Base-by-base conservation (phyloP, 2,113 vertebrate genomes). In the Podarcis muralis region DNA sequence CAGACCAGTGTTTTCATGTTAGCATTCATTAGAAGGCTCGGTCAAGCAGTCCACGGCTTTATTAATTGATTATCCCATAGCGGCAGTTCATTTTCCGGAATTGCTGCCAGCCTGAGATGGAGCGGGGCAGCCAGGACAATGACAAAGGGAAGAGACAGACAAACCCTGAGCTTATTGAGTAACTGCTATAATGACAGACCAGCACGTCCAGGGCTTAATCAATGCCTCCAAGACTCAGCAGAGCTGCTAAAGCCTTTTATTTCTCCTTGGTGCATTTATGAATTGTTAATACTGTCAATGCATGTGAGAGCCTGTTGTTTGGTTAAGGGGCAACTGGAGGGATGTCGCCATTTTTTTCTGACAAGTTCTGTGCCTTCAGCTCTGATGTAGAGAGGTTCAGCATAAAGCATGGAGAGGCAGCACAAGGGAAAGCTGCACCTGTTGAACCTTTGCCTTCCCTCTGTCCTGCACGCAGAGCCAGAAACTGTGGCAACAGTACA, bases 11-110 rank as follows among this genome's bases (percentile, higher is more conserved):
- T 95, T 92, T 88, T 69, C 86, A n/a, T 84, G 93, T 68, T 94
- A 83, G 71, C 93, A 76, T 78, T 94, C 91, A 93, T 93, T 95
- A 95, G 79, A 75, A 78, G 90, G 35, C 77, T 91, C 15, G 35
- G 87, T 90, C 94, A 93, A 92, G 93, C 95, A 89, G 90, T 92
- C 93, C 89, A 81, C 18, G 27, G 88, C 92, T 90, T 95, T 92
- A 95, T 95, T 96, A 96, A 96, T 93, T 95, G 93, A 94, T 92
- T 92, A 92, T 94, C 87, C 93, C 69, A 40, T 0, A 40, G 81
- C 90, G 91, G 94, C 91, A 92, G 90, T 90, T 94, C 87, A 88
- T 92, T 93, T 94, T 91, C 89, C 87, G 90, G 93, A 91, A 91
- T 80, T 80, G 74, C 93, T 94, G 92, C 90, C 92, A 92, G 77